Evolutionary conservation across 2,888 invertebrate species (phyloP).

Genomic region (Stenolophus ochropezus): DNA sequence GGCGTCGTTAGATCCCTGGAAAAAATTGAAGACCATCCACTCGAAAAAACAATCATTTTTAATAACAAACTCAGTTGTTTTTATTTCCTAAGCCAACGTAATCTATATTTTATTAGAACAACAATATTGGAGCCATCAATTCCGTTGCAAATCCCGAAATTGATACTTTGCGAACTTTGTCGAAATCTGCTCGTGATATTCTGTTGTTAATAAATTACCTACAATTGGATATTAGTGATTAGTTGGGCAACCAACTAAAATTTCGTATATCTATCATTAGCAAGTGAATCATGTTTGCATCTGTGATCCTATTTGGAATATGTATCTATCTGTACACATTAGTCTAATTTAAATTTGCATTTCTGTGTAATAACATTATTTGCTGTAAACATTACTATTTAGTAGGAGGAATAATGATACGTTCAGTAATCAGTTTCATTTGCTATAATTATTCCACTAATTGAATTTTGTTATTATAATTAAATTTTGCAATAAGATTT

Average conservation of each 20-base stretch:
- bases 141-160: not conserved
- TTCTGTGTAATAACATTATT: not conserved
- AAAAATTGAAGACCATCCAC: slow-evolving; percentile 22
- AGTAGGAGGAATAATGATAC: not conserved
- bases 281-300: no score
- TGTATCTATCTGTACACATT: not conserved
- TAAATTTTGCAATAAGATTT: not conserved
- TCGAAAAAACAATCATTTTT: slow-evolving; percentile 27
- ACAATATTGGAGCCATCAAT: not conserved
- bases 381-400: not conserved
- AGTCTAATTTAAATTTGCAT: not conserved
- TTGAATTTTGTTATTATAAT: not conserved
- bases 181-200: no score
- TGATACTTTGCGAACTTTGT: no score
- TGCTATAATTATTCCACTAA: not conserved
- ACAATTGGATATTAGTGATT: no score
- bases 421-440: not conserved
- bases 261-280: no score
- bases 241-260: no score
- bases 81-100: not conserved
- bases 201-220: no score
- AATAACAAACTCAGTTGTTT: not conserved
- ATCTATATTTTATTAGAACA: not conserved
- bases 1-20: slow-evolving; percentile 13
- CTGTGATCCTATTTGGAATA: no score